Conservation (phyloP, 1,140 invertebrate species). For the Hylyphantes graminicola region DNA sequence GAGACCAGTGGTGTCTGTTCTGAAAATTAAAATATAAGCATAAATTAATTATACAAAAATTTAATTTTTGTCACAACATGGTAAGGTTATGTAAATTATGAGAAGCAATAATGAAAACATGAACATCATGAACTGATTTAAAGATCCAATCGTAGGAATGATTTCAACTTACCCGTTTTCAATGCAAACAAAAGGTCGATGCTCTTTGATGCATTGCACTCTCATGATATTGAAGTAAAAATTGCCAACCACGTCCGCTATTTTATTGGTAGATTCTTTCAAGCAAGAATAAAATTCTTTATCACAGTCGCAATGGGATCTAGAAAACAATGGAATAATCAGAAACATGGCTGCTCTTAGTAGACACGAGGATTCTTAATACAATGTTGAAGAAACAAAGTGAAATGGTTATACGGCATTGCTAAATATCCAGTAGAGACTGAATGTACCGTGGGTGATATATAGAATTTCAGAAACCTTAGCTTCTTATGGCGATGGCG, state of each 20-base stretch:
- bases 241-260: conserved; percentile 73
- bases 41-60: not conserved
- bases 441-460: no score
- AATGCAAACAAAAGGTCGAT: conserved; percentile 43
- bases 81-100: not conserved
- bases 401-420: no score
- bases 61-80: no score
- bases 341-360: no score
- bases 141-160: not conserved
- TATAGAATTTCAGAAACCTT: no score
- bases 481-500: no score
- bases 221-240: conserved; percentile 73
- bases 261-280: conserved; percentile 69
- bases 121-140: no score
- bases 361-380: no score
- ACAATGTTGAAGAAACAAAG: no score
- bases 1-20: conserved; percentile 15
- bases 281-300: conserved; percentile 77
- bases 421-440: no score
- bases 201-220: conserved; percentile 74
- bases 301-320: conserved; percentile 78
- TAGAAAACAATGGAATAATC: conserved; percentile 62
- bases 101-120: no score
- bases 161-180: conserved; percentile 24
- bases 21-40: not conserved